Conservation (phyloP, 2,888 invertebrate species). For the Hipparchia semele region DNA sequence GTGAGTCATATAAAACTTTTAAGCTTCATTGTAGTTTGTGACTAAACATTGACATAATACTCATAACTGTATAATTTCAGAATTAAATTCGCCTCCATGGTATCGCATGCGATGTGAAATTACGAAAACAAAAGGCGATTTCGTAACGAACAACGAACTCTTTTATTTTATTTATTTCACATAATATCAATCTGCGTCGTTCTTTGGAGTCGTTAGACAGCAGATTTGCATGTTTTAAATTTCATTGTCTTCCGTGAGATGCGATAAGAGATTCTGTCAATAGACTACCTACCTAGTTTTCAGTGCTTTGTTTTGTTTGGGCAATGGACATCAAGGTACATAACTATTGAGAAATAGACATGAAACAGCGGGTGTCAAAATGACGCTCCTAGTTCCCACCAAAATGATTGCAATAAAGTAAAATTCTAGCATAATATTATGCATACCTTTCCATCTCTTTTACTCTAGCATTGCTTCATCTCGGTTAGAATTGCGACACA, state of each 20-base stretch:
- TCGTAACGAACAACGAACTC: conserved; percentile 46
- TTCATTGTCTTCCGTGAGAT: conserved; percentile 20
- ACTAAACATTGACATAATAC: conserved; percentile 20
- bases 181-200: conserved; percentile 46
- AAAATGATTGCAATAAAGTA: no score
- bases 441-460: no score
- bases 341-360: not conserved
- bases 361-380: not conserved
- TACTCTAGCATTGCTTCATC: no score
- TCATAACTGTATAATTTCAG: conserved; percentile 12
- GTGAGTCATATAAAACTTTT: conserved; percentile 5
- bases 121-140: conserved; percentile 55
- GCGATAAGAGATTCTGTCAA: conserved; percentile 7
- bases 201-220: conserved; percentile 23
- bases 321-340: not conserved
- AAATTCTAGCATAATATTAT: no score
- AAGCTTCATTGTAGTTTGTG: conserved; percentile 7
- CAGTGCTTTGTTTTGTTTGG: not conserved
- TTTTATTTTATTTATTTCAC: conserved; percentile 49
- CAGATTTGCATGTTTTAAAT: conserved; percentile 37
- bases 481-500: no score
- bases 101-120: conserved; percentile 53
- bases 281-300: conserved; percentile 9
- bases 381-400: not conserved
- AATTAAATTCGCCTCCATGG: conserved; percentile 36